Conservation (phyloP, 2,888 invertebrate genomes). For the Glaucopsyche alexis region DNA sequence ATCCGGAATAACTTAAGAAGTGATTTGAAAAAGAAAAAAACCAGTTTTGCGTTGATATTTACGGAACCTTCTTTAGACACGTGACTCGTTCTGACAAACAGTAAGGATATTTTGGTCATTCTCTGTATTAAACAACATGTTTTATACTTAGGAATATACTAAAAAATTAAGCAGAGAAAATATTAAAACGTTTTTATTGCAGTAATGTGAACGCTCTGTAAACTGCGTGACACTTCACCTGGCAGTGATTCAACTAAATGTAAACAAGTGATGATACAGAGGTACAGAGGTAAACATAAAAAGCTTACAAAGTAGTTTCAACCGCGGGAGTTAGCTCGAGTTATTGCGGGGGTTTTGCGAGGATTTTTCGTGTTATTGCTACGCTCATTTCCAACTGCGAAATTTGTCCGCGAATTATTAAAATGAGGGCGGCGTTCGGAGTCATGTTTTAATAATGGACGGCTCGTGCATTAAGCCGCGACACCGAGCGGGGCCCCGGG, state of each 20-base stretch:
- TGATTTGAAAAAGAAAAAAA: no score
- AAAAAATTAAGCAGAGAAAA: no score
- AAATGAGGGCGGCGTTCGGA: slow-evolving; percentile 31
- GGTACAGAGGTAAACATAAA: neutral
- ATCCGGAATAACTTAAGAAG: no score
- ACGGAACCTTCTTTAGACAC: no score
- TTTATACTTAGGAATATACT: no score
- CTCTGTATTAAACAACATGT: no score
- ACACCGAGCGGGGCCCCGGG: slow-evolving; percentile 28
- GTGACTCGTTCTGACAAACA: no score
- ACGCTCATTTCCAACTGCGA: slow-evolving; percentile 19
- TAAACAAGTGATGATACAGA: neutral
- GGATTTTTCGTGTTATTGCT: slow-evolving; percentile 16
- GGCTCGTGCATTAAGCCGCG: slow-evolving; percentile 31
- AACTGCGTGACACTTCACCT: neutral
- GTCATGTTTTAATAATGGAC: slow-evolving; percentile 31
- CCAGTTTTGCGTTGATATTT: no score
- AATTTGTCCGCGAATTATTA: slow-evolving; percentile 31
- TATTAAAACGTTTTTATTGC: neutral
- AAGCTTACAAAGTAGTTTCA: slow-evolving; percentile 7
- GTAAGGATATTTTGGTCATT: no score
- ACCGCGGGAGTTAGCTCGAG: slow-evolving; percentile 6
- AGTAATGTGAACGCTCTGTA: neutral
- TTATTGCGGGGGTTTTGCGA: neutral
- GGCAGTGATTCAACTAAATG: slow-evolving; percentile 1